A percentile compares a stretch with the other conserved stretches of the same genome.
Evolutionary conservation across 1,140 invertebrate genomes (phyloP).

Genomic region (Cataglyphis hispanica): DNA sequence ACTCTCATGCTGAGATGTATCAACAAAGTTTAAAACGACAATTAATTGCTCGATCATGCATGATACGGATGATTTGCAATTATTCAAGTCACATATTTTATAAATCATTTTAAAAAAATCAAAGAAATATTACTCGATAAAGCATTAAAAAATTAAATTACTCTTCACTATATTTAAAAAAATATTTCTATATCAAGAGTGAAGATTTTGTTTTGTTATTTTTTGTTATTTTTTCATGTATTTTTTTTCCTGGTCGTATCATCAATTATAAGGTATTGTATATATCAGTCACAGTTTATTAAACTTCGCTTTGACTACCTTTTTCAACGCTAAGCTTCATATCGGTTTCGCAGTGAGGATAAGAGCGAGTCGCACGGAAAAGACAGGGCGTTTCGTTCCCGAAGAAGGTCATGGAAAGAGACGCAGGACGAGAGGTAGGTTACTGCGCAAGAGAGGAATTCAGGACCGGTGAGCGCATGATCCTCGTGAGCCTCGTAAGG

Average conservation of each 20-base stretch:
- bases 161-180: neutral
- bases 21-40: slow-evolving; percentile 7
- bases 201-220: neutral
- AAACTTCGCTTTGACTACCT: neutral
- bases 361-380: neutral
- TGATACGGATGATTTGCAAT: neutral
- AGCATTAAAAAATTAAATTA: neutral
- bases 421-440: slow-evolving; percentile 53
- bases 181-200: neutral
- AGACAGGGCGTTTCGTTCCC: slow-evolving; percentile 7
- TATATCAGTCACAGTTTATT: neutral
- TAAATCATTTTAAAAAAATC: neutral
- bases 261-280: too few species aligned
- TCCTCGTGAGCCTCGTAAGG: slow-evolving; percentile 77
- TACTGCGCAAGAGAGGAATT: slow-evolving; percentile 68
- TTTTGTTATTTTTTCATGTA: too few species aligned
- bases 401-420: slow-evolving; percentile 18
- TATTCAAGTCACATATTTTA: neutral
- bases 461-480: slow-evolving; percentile 73
- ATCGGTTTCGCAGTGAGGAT: neutral
- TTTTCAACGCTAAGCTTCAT: neutral
- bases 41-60: slow-evolving; percentile 23
- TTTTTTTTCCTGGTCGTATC: too few species aligned
- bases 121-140: neutral
- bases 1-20: slow-evolving; percentile 30